phyloP scores from a whole-genome alignment of 2,113 vertebrate species.

The Galbula dea region DNA sequence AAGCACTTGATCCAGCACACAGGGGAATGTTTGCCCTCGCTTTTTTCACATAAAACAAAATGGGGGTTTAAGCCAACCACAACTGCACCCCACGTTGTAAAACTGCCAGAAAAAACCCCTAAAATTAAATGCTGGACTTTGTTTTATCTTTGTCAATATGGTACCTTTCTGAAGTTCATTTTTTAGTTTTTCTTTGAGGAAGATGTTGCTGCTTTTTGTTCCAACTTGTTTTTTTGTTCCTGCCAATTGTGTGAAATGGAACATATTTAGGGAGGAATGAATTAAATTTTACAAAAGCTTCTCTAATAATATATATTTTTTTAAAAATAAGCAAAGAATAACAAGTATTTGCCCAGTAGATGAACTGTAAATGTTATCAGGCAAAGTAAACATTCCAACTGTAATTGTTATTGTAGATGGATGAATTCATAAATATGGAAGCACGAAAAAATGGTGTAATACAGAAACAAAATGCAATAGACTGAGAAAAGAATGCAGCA shows the following conservation, averaged over 20 bases:
- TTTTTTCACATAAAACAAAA: background rate
- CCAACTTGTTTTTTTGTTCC: background rate
- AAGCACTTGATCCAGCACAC: accelerated
- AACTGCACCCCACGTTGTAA: background rate
- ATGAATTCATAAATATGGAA: constrained; percentile 68
- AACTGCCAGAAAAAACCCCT: accelerated
- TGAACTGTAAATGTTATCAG: constrained; percentile 70
- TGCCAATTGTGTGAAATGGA: background rate
- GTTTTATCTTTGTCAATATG: background rate
- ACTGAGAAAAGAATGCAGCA: constrained; percentile 53
- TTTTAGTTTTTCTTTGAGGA: background rate
- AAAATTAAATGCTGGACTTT: background rate
- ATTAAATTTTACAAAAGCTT: constrained; percentile 52
- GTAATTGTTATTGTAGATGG: constrained; percentile 68
- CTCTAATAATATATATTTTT: constrained; percentile 44
- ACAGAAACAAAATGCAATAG: constrained; percentile 43
- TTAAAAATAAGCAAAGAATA: constrained; percentile 62
- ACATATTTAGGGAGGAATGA: constrained; percentile 28
- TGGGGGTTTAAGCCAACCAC: background rate
- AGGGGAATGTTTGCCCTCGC: background rate
- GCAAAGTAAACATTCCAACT: constrained; percentile 70
- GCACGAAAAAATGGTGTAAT: constrained; percentile 53
- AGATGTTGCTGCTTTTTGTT: background rate
- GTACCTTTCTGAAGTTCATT: background rate
- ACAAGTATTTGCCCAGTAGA: constrained; percentile 64